A percentile compares a stretch with the other conserved stretches of the same genome.
Conservation (phyloP, 2,888 invertebrate species). For the Neoitamus cyanurus region DNA sequence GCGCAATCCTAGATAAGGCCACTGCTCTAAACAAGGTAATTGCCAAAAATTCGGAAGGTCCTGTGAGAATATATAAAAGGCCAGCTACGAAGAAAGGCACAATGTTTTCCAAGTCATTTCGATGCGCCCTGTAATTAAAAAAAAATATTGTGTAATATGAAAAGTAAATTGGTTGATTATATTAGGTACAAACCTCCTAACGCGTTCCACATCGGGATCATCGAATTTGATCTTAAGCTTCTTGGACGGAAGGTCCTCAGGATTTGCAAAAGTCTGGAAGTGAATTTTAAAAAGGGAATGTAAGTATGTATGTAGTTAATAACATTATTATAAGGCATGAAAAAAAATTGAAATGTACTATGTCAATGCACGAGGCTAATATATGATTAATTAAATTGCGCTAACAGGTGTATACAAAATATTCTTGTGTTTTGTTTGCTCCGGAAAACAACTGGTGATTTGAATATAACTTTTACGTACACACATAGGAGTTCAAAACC, state of each 20-base stretch:
- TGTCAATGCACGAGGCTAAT: too few relatives aligned
- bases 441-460: too few relatives aligned
- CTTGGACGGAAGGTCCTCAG: slow-evolving; percentile 67
- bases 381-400: too few relatives aligned
- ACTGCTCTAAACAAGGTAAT: slow-evolving; percentile 69
- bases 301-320: too few relatives aligned
- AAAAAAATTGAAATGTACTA: too few relatives aligned
- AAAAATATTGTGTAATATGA: background rate
- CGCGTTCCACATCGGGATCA: slow-evolving; percentile 69
- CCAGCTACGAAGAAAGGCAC: slow-evolving; percentile 69
- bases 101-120: slow-evolving; percentile 73
- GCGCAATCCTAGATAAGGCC: slow-evolving; percentile 67
- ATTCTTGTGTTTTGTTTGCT: too few relatives aligned
- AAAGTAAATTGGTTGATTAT: background rate
- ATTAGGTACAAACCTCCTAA: slow-evolving; percentile 61
- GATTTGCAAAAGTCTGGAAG: slow-evolving; percentile 70
- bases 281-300: too few relatives aligned
- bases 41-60: slow-evolving; percentile 67
- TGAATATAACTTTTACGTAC: too few relatives aligned
- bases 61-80: slow-evolving; percentile 68
- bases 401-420: too few relatives aligned
- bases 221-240: slow-evolving; percentile 65
- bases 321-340: too few relatives aligned
- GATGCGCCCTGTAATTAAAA: slow-evolving; percentile 68
- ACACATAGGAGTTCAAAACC: too few relatives aligned